Conservation (phyloP, 2,113 vertebrate genomes). For the Sitta europaea region DNA sequence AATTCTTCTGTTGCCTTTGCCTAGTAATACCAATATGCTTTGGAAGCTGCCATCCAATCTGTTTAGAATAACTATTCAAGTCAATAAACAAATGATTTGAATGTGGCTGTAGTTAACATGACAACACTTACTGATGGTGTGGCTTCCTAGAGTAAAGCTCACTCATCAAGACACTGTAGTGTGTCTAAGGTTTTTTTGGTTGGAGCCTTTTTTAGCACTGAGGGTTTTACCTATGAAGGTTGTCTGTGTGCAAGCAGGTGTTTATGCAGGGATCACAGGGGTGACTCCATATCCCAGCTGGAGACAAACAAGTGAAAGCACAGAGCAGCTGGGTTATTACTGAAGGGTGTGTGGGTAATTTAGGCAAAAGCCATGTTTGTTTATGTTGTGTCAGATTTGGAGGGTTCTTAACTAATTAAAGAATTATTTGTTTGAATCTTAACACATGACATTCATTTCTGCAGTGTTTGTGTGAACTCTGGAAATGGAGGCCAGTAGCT, state of each 20-base stretch:
- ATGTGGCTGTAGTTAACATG: not conserved
- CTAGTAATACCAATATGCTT: not conserved
- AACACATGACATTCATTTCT: not conserved
- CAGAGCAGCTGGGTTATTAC: not conserved
- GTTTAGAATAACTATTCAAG: not conserved
- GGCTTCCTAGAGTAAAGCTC: not conserved
- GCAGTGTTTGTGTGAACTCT: not conserved
- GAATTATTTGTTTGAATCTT: not conserved
- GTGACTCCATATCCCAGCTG: not conserved
- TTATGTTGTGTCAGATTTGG: not conserved
- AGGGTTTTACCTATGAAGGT: not conserved
- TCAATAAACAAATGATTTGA: not conserved
- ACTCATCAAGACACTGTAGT: not conserved
- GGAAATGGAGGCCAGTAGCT: not conserved
- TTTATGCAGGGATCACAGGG: rapidly evolving
- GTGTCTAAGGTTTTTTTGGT: not conserved
- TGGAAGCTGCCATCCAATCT: not conserved
- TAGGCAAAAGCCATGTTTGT: not conserved
- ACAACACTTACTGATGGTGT: not conserved
- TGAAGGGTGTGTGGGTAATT: not conserved
- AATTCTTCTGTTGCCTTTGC: not conserved
- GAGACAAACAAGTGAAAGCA: not conserved
- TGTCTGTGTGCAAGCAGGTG: not conserved
- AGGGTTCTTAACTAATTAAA: not conserved
- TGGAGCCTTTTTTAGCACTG: not conserved